Conservation (phyloP, 2,113 vertebrate genomes). For the Dasyornis broadbenti region DNA sequence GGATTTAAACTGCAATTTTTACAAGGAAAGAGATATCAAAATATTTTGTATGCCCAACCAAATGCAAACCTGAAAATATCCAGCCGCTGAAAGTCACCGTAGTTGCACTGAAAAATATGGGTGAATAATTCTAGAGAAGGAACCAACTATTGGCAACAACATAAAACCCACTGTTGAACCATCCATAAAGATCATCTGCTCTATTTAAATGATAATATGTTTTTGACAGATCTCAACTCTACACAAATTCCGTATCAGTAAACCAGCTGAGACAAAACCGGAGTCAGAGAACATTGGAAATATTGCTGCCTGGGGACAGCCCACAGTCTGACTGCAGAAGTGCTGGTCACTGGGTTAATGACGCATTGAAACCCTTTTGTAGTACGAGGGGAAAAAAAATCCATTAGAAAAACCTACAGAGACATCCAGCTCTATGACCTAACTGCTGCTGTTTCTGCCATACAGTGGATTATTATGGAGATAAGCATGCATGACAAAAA, state of each 20-base stretch:
- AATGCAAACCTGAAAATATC: background rate
- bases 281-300: background rate
- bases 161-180: background rate
- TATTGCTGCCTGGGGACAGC: background rate
- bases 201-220: background rate
- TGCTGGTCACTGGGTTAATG: conserved; percentile 40
- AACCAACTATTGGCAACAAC: background rate
- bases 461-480: background rate
- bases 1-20: background rate
- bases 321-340: background rate
- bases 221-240: background rate
- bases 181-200: background rate
- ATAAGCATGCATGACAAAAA: background rate
- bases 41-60: background rate
- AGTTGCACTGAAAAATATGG: background rate
- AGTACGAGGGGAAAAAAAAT: background rate
- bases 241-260: background rate
- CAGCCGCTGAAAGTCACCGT: background rate
- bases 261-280: background rate
- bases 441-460: background rate
- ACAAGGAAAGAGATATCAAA: background rate
- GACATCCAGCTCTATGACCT: conserved; percentile 31
- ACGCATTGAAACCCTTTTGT: background rate
- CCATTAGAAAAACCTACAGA: conserved; percentile 34
- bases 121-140: background rate